Conservation (phyloP, 2,113 vertebrate species). For the Camelus bactrianus region DNA sequence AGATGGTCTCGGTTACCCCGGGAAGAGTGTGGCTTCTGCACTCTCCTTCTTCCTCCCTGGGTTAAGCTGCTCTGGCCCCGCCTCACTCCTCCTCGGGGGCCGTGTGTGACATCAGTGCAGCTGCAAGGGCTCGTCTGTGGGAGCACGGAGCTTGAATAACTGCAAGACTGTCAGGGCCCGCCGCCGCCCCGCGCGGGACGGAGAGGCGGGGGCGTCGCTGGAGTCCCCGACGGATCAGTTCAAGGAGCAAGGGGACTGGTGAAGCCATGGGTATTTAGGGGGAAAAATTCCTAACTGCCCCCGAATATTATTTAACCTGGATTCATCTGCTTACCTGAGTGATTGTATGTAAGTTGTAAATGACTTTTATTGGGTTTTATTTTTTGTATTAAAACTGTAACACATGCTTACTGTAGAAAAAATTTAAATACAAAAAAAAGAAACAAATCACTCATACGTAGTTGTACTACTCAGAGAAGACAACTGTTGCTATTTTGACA, state of each 20-base stretch:
- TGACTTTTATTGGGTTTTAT: background rate
- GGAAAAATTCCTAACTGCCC: no score
- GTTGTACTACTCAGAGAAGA: background rate
- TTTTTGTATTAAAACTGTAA: background rate
- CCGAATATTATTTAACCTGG: background rate
- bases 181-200: background rate
- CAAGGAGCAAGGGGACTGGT: background rate
- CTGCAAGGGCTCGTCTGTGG: background rate
- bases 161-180: background rate
- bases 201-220: background rate
- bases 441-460: background rate
- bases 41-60: constrained; percentile 59
- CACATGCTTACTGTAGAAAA: background rate
- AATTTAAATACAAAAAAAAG: background rate
- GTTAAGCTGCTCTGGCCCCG: background rate
- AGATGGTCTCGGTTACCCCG: constrained; percentile 80
- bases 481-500: background rate
- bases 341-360: background rate
- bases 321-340: background rate
- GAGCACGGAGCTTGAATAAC: constrained; percentile 45
- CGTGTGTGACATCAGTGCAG: constrained; percentile 68
- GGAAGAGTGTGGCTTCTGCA: constrained; percentile 74
- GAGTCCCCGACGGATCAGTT: background rate
- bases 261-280: background rate
- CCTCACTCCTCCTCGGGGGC: constrained; percentile 51